phyloP scores from a whole-genome alignment of 2,888 invertebrate species.

The Ophioninae sp. region DNA sequence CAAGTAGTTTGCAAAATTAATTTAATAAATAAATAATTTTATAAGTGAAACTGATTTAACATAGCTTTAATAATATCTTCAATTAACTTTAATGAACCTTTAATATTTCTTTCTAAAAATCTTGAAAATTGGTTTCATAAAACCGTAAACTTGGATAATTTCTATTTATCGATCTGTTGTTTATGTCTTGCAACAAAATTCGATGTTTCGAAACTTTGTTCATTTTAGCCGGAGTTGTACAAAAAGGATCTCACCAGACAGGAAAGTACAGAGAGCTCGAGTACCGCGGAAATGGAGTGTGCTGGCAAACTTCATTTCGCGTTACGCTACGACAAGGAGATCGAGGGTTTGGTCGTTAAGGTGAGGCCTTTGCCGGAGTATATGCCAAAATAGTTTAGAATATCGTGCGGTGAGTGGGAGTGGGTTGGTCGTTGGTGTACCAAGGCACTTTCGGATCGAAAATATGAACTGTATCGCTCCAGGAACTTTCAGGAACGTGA shows the following conservation, averaged over 20 bases:
- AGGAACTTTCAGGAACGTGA: not conserved
- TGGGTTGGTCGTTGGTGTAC: not conserved
- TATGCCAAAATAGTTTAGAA: conserved; percentile 34
- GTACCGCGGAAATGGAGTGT: conserved; percentile 86
- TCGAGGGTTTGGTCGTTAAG: conserved; percentile 90
- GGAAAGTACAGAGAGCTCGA: conserved; percentile 87
- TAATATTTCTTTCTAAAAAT: too few relatives aligned
- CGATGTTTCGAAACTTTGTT: not conserved
- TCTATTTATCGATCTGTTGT: not conserved
- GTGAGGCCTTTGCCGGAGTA: conserved; percentile 80
- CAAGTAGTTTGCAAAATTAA: too few relatives aligned
- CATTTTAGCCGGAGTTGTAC: conserved; percentile 88
- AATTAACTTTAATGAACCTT: too few relatives aligned
- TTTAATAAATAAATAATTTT: too few relatives aligned
- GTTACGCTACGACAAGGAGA: conserved; percentile 90
- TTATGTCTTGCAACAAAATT: not conserved
- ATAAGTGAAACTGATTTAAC: too few relatives aligned
- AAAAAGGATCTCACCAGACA: conserved; percentile 89
- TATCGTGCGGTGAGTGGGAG: not conserved
- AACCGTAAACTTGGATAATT: not conserved
- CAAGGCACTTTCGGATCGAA: not conserved
- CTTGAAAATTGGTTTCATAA: not conserved
- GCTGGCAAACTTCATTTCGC: conserved; percentile 92
- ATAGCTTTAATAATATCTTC: too few relatives aligned
- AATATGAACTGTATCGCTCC: not conserved